phyloP scores from a whole-genome alignment of 64 coral and sea anemone species.

The Pachyseris speciosa region DNA sequence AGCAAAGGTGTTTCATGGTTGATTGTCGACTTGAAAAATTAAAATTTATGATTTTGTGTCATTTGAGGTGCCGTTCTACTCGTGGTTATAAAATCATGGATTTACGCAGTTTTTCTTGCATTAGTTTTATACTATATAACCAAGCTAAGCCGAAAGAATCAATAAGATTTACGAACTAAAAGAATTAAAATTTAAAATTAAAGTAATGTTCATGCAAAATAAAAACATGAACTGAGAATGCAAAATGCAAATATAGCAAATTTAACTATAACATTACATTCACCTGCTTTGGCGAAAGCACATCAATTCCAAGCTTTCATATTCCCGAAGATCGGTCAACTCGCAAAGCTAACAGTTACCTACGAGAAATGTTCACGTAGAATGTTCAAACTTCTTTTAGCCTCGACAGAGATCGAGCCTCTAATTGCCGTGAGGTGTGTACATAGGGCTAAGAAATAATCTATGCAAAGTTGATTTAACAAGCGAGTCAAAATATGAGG shows the following conservation, averaged over 20 bases:
- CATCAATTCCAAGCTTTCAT: not conserved
- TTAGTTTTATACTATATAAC: too few species aligned
- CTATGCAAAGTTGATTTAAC: not conserved
- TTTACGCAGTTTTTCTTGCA: too few species aligned
- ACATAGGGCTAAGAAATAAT: not conserved
- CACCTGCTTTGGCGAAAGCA: not conserved
- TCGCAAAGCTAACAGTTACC: not conserved
- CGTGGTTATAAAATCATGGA: too few species aligned
- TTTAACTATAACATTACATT: not conserved
- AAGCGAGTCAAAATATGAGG: not conserved
- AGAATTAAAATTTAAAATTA: too few species aligned
- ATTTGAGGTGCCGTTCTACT: too few species aligned
- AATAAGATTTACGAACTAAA: too few species aligned
- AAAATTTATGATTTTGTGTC: too few species aligned
- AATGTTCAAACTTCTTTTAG: not conserved
- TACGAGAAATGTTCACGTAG: too few species aligned
- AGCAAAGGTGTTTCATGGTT: too few species aligned
- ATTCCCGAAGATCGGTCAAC: not conserved
- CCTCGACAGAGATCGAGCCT: not conserved
- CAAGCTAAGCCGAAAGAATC: too few species aligned
- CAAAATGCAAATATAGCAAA: conserved; percentile 7
- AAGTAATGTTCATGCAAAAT: not conserved
- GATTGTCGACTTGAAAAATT: too few species aligned
- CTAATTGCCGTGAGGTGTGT: not conserved
- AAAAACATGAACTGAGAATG: not conserved